phyloP scores from a whole-genome alignment of 2,888 invertebrate genomes.

The Neria commutata region DNA sequence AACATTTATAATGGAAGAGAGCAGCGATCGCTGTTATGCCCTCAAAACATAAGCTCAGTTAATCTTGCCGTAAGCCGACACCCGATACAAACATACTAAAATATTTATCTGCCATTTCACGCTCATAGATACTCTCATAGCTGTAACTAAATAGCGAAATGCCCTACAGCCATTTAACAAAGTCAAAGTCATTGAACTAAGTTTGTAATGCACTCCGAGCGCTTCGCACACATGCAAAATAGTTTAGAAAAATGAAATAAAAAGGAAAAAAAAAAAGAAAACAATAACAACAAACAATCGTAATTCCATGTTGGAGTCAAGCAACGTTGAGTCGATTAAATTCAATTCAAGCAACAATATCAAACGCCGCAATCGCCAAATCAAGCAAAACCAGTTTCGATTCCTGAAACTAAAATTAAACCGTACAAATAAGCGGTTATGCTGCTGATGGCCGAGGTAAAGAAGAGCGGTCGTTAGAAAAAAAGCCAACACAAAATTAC shows the following conservation, averaged over 20 bases:
- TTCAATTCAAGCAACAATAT: too few relatives aligned
- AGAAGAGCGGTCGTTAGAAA: background rate
- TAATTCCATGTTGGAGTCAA: background rate
- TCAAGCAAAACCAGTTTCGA: constrained; percentile 12
- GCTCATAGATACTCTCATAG: too few relatives aligned
- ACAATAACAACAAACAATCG: background rate
- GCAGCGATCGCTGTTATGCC: too few relatives aligned
- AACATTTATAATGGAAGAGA: too few relatives aligned
- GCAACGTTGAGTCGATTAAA: constrained; percentile 10
- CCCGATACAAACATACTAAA: too few relatives aligned
- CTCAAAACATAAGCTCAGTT: too few relatives aligned
- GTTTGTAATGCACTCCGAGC: background rate
- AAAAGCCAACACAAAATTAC: too few relatives aligned
- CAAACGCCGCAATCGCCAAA: background rate
- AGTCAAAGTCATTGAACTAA: constrained; percentile 16
- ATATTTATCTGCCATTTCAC: too few relatives aligned
- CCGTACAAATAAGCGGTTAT: background rate
- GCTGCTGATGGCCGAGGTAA: background rate
- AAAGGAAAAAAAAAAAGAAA: background rate
- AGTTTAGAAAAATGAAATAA: too few relatives aligned
- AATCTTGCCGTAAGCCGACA: too few relatives aligned
- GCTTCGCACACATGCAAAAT: too few relatives aligned
- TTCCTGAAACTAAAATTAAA: constrained; percentile 5
- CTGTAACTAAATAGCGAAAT: background rate
- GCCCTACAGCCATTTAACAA: background rate